Evolutionary conservation across 2,113 vertebrate species (phyloP), one percentile per base, ranked within the genome.

Genomic region (Myrmecophaga tridactyla): DNA sequence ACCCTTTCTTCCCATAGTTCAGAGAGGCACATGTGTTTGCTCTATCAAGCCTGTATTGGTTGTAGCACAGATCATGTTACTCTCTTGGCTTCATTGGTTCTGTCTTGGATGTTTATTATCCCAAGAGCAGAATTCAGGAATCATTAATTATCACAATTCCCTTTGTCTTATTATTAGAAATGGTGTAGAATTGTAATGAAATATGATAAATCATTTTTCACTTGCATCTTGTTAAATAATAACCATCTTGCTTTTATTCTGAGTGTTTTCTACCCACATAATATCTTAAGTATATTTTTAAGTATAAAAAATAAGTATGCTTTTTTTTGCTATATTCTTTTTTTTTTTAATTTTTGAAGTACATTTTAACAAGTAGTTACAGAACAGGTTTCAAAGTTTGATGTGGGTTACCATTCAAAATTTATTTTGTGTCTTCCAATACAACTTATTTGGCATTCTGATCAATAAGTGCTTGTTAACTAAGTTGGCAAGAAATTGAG

Each of bases 401-500:
- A n/a, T n/a, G n/a, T n/a, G n/a, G n/a, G n/a, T n/a, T n/a, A n/a
- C n/a, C n/a, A n/a, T n/a, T n/a, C 8, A 36, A 39, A 60, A 12
- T 56, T 51, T 84, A 20, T 60, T 80, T 73, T 53, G 21, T 34
- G 36, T 88, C 27, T 78, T 93, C 11, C 10, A 39, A 51, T 80
- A 51, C 15, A 73, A 67, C 20, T 89, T 63, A 69, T 81, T 65
- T 90, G 53, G 15, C 63, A 75, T 92, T 95, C n/a, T 63, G 96
- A 95, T 94, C 72, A 75, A 82, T 92, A 96, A 69, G 27, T 93
- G 81, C 46, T 94, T 93, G 34, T 95, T 96, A 90, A 94, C 41
- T 46, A 73, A 76, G 81, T 15, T 88, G 81, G 94, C 65, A 92
- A 41, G 3, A 93, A 73, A 93, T 36, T 72, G 73, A 92, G 78